Evolutionary conservation across 2,113 vertebrate genomes (phyloP), one percentile per base, ranked within the genome.

Genomic region (Salminus brasiliensis): DNA sequence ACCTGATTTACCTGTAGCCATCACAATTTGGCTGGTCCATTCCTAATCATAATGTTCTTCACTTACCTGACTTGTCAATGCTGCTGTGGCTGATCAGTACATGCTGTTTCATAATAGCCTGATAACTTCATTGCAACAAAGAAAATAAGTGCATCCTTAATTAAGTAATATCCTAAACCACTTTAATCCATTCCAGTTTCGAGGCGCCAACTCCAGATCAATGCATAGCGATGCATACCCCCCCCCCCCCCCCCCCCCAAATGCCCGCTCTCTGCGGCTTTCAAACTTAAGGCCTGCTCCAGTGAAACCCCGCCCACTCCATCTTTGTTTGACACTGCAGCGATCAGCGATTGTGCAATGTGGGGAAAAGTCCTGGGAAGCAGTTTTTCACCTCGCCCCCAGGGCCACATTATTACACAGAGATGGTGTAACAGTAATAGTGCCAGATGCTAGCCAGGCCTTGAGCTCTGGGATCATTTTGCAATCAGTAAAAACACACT

Each of bases 381-480:
- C 13, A 49, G 49, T 68, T 71, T 63, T 70, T 74, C 77, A 62
- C 25, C 49, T 83, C 34, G 45, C 34, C 69, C 63, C 52, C 53
- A 62, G 76, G 63, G 53, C 36, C 65, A 72, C 68, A 78, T 67
- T 69, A 77, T 36, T 29, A 78, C 59, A 55, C 18, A 72, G 66
- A 25, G 21, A 78, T 76, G 66, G 68, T 84, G 57, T 41, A 84
- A 73, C 34, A 82, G 29, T 78, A 63, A 62, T 74, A 71, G 72
- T 34, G 41, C 55, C 71, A 59, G 30, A 52, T 59, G 71, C 34
- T 55, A 59, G 43, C 53, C 72, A 69, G 62, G 11, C 43, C 41
- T 63, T 57, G 41, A 49, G 5, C 39, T 27, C n/a, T 41, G 47
- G n/a, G n/a, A 23, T 39, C 36, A 25, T 69, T 69, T 69, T 47